Percentiles rank a stretch among this genome's conserved stretches.
Conservation (phyloP, 2,113 vertebrate genomes). For the Mormyrus lacerda region DNA sequence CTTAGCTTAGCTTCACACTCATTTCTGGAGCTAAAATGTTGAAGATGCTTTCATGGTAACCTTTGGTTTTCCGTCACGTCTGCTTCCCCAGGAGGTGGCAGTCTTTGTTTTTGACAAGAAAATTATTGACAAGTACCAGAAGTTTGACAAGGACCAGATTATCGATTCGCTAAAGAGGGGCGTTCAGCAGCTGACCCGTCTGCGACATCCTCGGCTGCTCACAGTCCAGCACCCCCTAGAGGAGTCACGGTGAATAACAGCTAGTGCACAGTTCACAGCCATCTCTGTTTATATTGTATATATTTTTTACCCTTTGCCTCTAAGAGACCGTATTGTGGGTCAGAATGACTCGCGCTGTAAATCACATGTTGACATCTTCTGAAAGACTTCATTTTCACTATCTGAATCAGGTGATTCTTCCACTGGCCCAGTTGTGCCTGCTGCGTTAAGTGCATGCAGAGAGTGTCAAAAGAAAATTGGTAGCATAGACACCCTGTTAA, state of each 20-base stretch:
- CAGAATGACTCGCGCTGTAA: neutral
- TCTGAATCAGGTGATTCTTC: neutral
- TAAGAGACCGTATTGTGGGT: neutral
- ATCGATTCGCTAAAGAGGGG: conserved; percentile 87
- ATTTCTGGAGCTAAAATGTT: neutral
- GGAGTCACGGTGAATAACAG: conserved; percentile 79
- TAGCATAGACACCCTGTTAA: neutral
- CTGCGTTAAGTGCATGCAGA: neutral
- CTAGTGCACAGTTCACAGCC: neutral
- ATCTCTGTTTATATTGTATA: neutral
- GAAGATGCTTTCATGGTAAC: neutral
- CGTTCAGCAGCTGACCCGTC: conserved; percentile 88
- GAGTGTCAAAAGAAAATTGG: neutral
- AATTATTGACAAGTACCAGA: conserved; percentile 87
- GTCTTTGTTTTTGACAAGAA: conserved; percentile 99
- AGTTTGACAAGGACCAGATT: conserved; percentile 97
- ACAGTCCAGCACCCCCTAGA: conserved; percentile 97
- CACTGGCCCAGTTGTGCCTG: neutral
- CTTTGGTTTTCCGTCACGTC: neutral
- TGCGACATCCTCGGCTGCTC: conserved; percentile 88
- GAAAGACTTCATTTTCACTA: neutral
- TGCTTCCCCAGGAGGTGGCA: conserved; percentile 80
- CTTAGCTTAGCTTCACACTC: neutral
- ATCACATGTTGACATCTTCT: neutral
- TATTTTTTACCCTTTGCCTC: neutral